Percentiles rank a stretch among this genome's conserved stretches.
phyloP scores from a whole-genome alignment of 1,140 invertebrate genomes.

The roundworm (Caenorhabditis elegans) region DNA sequence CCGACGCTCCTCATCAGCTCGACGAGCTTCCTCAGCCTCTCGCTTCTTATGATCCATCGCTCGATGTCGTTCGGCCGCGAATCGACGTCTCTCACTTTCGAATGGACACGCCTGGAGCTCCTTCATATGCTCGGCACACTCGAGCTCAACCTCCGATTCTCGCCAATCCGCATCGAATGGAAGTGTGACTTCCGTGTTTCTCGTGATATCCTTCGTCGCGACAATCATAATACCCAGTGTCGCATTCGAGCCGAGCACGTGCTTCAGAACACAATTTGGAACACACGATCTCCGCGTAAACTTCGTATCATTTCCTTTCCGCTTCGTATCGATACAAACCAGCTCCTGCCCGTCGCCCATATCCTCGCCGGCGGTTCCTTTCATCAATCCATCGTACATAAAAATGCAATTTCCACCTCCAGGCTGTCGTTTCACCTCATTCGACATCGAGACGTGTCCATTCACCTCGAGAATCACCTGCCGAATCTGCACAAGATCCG shows the following conservation, averaged over 20 bases:
- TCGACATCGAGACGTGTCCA: background rate
- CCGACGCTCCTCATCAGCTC: background rate
- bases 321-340: background rate
- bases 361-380: background rate
- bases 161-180: background rate
- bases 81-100: background rate
- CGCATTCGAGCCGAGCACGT: background rate
- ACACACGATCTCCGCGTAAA: background rate
- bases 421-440: background rate
- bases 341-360: background rate
- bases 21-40: background rate
- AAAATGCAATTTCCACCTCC: background rate
- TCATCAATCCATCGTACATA: slow-evolving; percentile 18
- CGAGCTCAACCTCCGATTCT: background rate
- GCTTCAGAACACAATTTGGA: background rate
- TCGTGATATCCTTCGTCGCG: background rate
- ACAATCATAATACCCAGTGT: background rate
- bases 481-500: background rate
- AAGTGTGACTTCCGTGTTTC: background rate
- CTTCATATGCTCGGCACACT: background rate
- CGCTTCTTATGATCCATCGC: background rate
- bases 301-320: background rate
- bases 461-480: slow-evolving; percentile 4
- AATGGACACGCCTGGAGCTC: background rate
- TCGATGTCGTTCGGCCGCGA: background rate